These are phyloP conservation scores for Cryptocephalus primarius DNA, from an alignment of 2,888 invertebrate genomes.

Conservation along the genomic window DNA sequence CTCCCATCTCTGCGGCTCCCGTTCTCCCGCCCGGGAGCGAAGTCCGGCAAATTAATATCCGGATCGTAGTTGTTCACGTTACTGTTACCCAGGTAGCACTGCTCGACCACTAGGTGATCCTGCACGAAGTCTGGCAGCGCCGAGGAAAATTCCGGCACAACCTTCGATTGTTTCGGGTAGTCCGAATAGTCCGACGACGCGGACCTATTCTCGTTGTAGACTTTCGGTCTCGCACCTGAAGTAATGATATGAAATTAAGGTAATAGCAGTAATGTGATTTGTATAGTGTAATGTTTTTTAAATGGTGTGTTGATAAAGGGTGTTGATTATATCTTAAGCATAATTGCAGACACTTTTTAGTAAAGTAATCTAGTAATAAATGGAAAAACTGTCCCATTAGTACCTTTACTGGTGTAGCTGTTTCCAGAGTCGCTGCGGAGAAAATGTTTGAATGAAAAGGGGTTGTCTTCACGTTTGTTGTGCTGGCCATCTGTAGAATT, in stretches of 20 bases:
- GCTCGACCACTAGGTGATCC: slow-evolving; percentile 75
- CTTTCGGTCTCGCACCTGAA: slow-evolving; percentile 65
- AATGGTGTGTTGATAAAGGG: no score
- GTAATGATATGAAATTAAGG: no score
- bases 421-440: slow-evolving; percentile 50
- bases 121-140: slow-evolving; percentile 81
- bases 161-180: slow-evolving; percentile 28
- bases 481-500: slow-evolving; percentile 13
- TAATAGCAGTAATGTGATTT: no score
- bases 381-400: no score
- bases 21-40: slow-evolving; percentile 11
- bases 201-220: slow-evolving; percentile 39
- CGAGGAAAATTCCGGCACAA: slow-evolving; percentile 46
- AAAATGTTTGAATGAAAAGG: slow-evolving; percentile 80
- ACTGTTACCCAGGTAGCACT: slow-evolving; percentile 41
- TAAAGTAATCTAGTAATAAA: no score
- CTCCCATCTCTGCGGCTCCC: slow-evolving; percentile 7
- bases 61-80: slow-evolving; percentile 40
- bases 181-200: slow-evolving; percentile 33
- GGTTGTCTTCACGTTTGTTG: slow-evolving; percentile 52
- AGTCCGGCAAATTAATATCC: slow-evolving; percentile 14
- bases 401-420: slow-evolving; percentile 23
- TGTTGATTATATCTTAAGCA: no score
- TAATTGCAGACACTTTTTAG: no score
- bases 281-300: no score